Conservation (phyloP, 2,888 invertebrate species). For the Drosophila siamana region DNA sequence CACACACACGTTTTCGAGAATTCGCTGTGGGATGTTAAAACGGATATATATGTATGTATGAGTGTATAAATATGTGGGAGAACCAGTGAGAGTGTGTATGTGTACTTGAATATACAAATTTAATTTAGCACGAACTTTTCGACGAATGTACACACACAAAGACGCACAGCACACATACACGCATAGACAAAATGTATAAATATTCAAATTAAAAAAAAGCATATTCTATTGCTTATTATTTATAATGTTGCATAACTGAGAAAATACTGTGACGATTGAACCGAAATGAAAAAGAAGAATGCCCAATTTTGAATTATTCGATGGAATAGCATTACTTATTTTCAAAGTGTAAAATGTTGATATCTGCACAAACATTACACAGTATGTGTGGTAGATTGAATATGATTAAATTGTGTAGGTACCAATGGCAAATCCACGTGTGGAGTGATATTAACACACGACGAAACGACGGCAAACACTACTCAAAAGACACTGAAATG, state of each 20-base stretch:
- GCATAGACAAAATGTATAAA: constrained; percentile 10
- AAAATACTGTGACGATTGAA: constrained; percentile 36
- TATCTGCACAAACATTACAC: not conserved
- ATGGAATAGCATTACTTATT: constrained; percentile 7
- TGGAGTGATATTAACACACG: constrained; percentile 54
- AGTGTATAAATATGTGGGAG: constrained; percentile 7
- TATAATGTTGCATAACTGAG: constrained; percentile 65
- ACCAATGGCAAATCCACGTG: constrained; percentile 66
- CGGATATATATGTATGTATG: constrained; percentile 25
- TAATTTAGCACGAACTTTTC: constrained; percentile 23
- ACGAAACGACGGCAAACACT: constrained; percentile 83
- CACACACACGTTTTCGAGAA: constrained; percentile 27
- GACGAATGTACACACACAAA: constrained; percentile 6
- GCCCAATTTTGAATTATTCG: constrained; percentile 16
- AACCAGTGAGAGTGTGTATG: constrained; percentile 10
- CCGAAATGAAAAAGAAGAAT: constrained; percentile 1
- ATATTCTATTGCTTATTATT: constrained; percentile 40
- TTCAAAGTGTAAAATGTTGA: not conserved
- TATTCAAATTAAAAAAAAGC: constrained; percentile 30
- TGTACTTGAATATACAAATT: constrained; percentile 30
- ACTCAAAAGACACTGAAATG: constrained; percentile 81
- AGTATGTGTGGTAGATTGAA: not conserved
- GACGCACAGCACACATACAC: constrained; percentile 1
- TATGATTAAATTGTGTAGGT: constrained; percentile 32
- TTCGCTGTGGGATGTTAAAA: constrained; percentile 19